Percentiles rank a stretch among this genome's conserved stretches.
phyloP scores from a whole-genome alignment of 2,888 invertebrate genomes.

The Drosophila buzzatii region DNA sequence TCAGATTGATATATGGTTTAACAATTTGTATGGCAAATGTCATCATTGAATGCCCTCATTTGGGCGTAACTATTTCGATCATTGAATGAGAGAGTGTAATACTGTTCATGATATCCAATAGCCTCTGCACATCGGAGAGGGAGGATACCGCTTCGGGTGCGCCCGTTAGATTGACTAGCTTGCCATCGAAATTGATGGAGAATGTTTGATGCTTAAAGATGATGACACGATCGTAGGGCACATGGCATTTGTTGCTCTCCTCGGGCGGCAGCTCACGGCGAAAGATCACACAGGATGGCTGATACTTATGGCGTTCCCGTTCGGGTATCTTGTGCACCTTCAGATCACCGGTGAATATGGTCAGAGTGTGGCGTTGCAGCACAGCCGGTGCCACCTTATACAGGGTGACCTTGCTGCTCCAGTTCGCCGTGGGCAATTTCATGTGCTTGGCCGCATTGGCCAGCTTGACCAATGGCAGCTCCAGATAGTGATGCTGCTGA shows the following conservation, averaged over 20 bases:
- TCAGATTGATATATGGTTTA: not conserved
- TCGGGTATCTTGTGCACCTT: conserved; percentile 75
- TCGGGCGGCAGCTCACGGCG: conserved; percentile 55
- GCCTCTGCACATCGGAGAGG: conserved; percentile 80
- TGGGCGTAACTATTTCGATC: conserved; percentile 43
- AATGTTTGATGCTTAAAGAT: conserved; percentile 83
- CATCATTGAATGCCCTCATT: not conserved
- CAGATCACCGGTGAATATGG: conserved; percentile 80
- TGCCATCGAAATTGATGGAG: conserved; percentile 82
- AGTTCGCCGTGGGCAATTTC: conserved; percentile 73
- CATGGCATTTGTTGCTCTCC: conserved; percentile 55
- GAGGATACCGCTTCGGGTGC: conserved; percentile 81
- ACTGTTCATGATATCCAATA: conserved; percentile 83
- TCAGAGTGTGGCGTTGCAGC: conserved; percentile 57
- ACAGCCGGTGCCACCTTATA: conserved; percentile 64
- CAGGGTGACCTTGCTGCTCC: conserved; percentile 82
- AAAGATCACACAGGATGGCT: conserved; percentile 83
- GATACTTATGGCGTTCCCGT: conserved; percentile 80
- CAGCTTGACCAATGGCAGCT: conserved; percentile 80
- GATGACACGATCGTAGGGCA: conserved; percentile 82
- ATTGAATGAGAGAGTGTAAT: conserved; percentile 79
- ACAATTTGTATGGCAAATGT: not conserved
- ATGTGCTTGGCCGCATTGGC: conserved; percentile 76
- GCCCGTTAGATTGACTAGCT: conserved; percentile 82
- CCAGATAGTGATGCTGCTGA: conserved; percentile 62